A percentile compares a stretch with the other conserved stretches of the same genome.
Conservation (phyloP, 1,140 invertebrate genomes). For the Saccostrea cuccullata region DNA sequence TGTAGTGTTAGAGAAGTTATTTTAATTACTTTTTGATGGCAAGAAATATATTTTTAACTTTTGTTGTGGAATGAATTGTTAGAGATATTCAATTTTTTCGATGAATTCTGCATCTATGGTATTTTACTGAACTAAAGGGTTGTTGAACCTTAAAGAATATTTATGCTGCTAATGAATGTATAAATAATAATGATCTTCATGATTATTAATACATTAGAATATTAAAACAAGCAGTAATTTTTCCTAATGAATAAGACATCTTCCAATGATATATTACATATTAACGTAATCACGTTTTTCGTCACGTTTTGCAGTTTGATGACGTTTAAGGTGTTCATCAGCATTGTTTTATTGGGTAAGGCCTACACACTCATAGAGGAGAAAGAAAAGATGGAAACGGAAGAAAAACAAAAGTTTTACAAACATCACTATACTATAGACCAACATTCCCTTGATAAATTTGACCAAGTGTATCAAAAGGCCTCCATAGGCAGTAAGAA, state of each 20-base stretch:
- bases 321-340: conserved; percentile 90
- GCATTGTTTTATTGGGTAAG: conserved; percentile 89
- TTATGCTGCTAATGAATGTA: no score
- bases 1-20: no score
- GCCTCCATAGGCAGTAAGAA: not conserved
- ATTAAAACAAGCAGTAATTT: no score
- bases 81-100: no score
- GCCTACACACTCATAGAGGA: conserved; percentile 47
- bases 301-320: conserved; percentile 81
- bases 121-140: no score
- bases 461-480: conserved; percentile 22
- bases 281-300: not conserved
- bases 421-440: not conserved
- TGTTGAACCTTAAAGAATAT: no score
- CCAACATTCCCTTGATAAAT: conserved; percentile 3
- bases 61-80: no score
- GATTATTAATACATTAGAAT: no score
- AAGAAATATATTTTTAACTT: no score
- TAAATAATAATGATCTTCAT: no score
- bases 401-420: conserved; percentile 1
- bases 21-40: no score
- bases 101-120: no score
- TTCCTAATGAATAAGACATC: not conserved
- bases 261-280: not conserved
- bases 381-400: not conserved